Evolutionary conservation across 2,888 invertebrate genomes (phyloP), one percentile per base, ranked within the genome.

Genomic region (Pollenia amentaria): DNA sequence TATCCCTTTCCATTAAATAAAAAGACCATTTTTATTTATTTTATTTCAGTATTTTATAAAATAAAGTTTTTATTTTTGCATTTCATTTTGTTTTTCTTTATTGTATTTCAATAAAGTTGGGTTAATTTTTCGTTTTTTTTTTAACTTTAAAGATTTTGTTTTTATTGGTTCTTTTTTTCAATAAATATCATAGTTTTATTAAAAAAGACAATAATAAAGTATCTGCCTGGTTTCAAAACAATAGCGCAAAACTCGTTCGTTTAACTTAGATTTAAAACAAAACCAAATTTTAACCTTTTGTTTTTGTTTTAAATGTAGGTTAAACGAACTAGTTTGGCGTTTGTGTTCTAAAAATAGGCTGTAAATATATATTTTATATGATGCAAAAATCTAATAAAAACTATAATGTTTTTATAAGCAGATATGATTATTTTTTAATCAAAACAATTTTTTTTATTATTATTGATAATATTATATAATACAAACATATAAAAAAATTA

Each of bases 401-500:
- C 73, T 78, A 78, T 75, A 64, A 76, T 70, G 10, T 64, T 78
- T 75, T 75, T 11, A 46, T 80, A 83, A 65, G 83, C 70, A 86
- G 29, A 29, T 29, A 29, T 29, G 29, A 29, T 29, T 85, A 73
- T 86, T 73, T n/a, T 67, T 77, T 69, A 84, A 72, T 80, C 70
- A 72, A 80, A 84, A 78, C 72, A 77, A 78, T 75, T 78, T 60
- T 77, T 76, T 76, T 29, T 29, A 29, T 29, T 29, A 29, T 29
- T 29, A 6, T 29, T 29, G 6, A 6, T 29, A 57, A 70, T 55
- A 64, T 73, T 72, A 76, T 79, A 82, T 84, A 87, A 84, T 84
- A 87, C 84, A 84, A 80, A 79, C 79, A 87, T 80, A 85, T 65
- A 84, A 84, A 77, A 79, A 84, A 83, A 60, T 38, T 11, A 75